Percentiles rank a stretch among this genome's conserved stretches.
These are phyloP conservation scores for Campaea margaritaria DNA, from an alignment of 2,888 invertebrate genomes.

Conservation along the genomic window DNA sequence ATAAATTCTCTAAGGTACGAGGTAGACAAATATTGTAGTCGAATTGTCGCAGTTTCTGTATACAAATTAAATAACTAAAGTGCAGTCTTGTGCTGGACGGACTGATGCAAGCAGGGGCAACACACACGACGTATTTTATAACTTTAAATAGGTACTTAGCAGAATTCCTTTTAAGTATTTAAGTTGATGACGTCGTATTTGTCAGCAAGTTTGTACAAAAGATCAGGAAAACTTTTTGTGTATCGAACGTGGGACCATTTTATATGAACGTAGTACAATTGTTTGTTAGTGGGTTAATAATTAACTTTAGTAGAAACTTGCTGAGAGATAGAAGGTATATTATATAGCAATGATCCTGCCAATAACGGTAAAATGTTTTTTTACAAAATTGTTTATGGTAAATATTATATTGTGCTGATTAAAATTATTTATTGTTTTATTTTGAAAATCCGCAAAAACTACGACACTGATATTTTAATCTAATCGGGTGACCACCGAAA, in stretches of 20 bases:
- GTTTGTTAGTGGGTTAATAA: neutral
- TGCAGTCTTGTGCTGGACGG: no score
- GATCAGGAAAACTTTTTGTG: no score
- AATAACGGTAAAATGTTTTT: conserved; percentile 7
- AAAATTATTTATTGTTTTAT: neutral
- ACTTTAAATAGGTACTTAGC: neutral
- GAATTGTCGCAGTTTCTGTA: no score
- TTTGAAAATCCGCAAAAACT: neutral
- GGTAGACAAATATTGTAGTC: no score
- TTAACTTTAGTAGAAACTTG: neutral
- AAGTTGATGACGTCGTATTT: neutral
- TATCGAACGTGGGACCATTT: no score
- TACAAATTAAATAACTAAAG: no score
- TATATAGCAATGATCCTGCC: conserved; percentile 11
- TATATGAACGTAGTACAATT: neutral
- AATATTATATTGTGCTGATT: conserved; percentile 10
- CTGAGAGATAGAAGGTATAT: neutral
- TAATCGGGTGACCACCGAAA: no score
- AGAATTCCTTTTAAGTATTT: conserved; percentile 1
- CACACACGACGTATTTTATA: neutral
- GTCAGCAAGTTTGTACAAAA: neutral
- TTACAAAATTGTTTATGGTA: neutral
- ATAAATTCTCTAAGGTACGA: no score
- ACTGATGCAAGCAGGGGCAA: no score
- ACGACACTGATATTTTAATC: no score